phyloP scores from a whole-genome alignment of 1,140 invertebrate genomes.

The Liolophura sinensis region DNA sequence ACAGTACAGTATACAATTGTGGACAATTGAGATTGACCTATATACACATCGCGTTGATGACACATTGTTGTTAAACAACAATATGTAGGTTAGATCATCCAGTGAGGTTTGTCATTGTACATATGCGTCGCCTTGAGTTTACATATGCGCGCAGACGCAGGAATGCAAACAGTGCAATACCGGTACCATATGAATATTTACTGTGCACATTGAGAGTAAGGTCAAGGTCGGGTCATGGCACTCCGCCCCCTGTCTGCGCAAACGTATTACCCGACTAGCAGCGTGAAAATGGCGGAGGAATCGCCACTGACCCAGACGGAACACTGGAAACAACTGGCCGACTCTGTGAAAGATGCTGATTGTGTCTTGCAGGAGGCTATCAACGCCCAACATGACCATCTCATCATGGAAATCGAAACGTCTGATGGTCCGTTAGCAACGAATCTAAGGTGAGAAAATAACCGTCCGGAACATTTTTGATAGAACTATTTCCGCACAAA shows the following conservation, averaged over 20 bases:
- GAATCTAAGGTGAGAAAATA: conserved; percentile 42
- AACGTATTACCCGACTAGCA: not conserved
- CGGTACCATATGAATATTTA: too few relatives aligned
- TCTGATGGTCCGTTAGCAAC: conserved; percentile 55
- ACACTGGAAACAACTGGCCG: conserved; percentile 10
- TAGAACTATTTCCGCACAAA: not conserved
- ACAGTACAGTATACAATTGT: too few relatives aligned
- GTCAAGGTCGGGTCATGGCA: not conserved
- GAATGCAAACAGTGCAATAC: too few relatives aligned
- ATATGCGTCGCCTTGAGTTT: too few relatives aligned
- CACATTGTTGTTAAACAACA: too few relatives aligned
- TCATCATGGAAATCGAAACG: conserved; percentile 58
- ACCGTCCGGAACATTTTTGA: not conserved
- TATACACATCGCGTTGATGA: too few relatives aligned
- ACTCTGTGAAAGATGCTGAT: conserved; percentile 45
- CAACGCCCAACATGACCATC: conserved; percentile 52
- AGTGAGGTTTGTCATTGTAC: too few relatives aligned
- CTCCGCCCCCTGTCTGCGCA: not conserved
- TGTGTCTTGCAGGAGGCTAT: conserved; percentile 48
- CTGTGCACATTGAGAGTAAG: not conserved
- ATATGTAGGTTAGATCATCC: too few relatives aligned
- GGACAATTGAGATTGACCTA: too few relatives aligned
- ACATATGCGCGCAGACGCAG: too few relatives aligned
- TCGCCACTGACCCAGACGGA: not conserved
- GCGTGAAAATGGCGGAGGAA: not conserved